Conservation (phyloP, 2,888 invertebrate genomes). For the Onthophagus sagittarius region DNA sequence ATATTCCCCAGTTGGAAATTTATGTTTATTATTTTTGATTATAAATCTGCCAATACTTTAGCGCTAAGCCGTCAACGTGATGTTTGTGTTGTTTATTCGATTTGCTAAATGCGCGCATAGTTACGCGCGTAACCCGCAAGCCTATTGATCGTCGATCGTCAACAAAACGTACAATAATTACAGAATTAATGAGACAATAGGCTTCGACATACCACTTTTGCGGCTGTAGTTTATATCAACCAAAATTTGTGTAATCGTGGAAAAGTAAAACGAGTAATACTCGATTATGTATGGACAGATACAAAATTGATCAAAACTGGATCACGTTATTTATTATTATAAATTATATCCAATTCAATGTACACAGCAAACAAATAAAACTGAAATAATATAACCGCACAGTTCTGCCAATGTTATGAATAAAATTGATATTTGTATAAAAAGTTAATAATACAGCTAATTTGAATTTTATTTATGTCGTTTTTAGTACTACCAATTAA, state of each 20-base stretch:
- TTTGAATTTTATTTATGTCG: neutral
- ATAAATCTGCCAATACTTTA: neutral
- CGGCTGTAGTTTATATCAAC: neutral
- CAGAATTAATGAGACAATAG: neutral
- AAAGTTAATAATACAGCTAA: neutral
- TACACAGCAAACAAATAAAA: neutral
- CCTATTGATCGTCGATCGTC: neutral
- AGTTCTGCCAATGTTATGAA: neutral
- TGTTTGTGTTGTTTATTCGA: neutral
- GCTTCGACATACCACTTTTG: neutral
- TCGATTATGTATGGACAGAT: neutral
- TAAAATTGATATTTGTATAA: neutral
- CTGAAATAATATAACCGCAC: neutral
- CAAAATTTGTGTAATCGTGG: neutral
- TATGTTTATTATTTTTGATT: neutral
- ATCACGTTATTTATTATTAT: neutral
- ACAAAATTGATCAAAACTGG: neutral
- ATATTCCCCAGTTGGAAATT: neutral
- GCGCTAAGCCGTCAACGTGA: neutral
- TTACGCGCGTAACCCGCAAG: neutral
- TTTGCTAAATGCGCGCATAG: neutral
- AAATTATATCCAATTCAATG: neutral
- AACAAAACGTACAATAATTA: neutral
- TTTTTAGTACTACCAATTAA: neutral
- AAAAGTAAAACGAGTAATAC: neutral